Evolutionary conservation across 64 coral and sea anemone species (phyloP).

Genomic region (Montipora efflorescens): DNA sequence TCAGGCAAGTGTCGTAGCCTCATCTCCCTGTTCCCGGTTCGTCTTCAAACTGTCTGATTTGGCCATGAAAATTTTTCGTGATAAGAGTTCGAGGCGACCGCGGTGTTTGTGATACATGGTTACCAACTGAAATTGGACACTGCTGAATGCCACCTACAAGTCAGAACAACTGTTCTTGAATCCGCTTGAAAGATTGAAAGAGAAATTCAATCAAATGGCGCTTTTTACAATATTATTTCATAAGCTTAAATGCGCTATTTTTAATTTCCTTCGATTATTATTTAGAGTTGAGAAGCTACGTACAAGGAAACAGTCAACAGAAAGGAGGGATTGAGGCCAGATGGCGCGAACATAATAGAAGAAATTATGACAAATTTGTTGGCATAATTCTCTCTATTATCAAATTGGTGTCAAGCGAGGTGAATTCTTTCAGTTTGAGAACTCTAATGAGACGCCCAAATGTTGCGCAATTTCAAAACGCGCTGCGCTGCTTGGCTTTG

Average conservation of each 20-base stretch:
- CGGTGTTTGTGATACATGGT: not conserved
- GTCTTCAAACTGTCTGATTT: constrained; percentile 46
- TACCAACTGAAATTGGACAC: constrained; percentile 52
- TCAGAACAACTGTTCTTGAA: constrained; percentile 11
- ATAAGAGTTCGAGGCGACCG: constrained; percentile 16
- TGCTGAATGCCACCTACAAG: constrained; percentile 2
- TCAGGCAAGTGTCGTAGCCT: constrained; percentile 64
- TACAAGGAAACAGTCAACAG: not conserved
- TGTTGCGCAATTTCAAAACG: constrained; percentile 15
- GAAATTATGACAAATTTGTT: constrained; percentile 43
- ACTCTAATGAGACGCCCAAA: not conserved
- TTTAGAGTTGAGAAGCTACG: not conserved
- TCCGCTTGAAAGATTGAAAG: not conserved
- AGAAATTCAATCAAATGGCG: not conserved
- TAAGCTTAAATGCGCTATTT: not conserved
- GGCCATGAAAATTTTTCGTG: constrained; percentile 43
- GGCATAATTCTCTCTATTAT: constrained; percentile 48
- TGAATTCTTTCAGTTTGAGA: constrained; percentile 2
- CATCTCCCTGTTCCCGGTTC: constrained; percentile 28
- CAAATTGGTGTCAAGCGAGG: constrained; percentile 46
- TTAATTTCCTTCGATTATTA: not conserved
- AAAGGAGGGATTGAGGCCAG: not conserved
- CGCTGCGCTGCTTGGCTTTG: not conserved
- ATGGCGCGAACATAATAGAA: constrained; percentile 62
- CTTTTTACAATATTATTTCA: not conserved